Evolutionary conservation across 2,888 invertebrate species (phyloP), one percentile per base, ranked within the genome.

Genomic region (Leptinotarsa peninsularis): DNA sequence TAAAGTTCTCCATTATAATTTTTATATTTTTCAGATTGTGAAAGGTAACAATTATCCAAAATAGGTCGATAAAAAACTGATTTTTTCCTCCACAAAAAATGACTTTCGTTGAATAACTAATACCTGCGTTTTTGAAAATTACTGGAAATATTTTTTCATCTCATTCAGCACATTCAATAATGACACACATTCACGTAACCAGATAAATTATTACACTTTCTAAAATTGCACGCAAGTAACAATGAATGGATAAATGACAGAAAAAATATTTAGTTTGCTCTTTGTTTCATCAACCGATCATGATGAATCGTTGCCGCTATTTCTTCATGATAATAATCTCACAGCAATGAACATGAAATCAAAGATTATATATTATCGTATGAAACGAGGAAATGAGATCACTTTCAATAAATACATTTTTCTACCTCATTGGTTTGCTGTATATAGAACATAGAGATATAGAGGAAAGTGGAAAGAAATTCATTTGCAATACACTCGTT

Each of bases 161-260:
- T 54, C 63, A 18, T 54, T 52, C 52, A 54, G 54, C 58, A 71
- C 21, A 71, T 71, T 66, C 56, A 67, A 67, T 71, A 67, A 60
- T 74, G 71, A 67, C 73, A 71, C 54, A 67, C 71, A 74, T 74
- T 71, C 43, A 70, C 74, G 74, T 63, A 71, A 74, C 58, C 50
- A 50, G 50, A 71, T 54, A 60, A 27, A 49, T 15, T 23, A 49
- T 0, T 67, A 49, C 58, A 71, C 74, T 74, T 74, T 74, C 74
- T 71, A 74, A 70, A 71, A 56, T 33, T 67, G 58, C 67, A 33
- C 23, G 49, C 43, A 43, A 27, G 21, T 63, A 23, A 68, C 52
- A 69, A 66, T 66, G 43, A 66, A 72, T 66, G 56, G 43, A 52
- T 72, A 43, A 49, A 72, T 23, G 43, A 49, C 49, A 67, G 15